Evolutionary conservation across 1,140 invertebrate species (phyloP).

Genomic region (Heliconius hermathena): DNA sequence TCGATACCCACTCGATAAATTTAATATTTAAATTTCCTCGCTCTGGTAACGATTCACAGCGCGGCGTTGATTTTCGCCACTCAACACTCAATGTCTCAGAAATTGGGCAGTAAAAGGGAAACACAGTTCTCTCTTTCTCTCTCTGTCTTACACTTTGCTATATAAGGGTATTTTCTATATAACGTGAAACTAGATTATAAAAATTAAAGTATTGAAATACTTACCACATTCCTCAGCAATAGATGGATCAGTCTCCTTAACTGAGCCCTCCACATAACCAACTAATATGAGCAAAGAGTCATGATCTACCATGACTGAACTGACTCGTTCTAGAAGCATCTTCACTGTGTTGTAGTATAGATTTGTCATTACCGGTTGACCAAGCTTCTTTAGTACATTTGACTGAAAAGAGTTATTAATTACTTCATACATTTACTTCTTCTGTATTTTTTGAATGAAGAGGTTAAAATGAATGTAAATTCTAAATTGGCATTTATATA

Average conservation of each 20-base stretch:
- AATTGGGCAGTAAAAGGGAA: no score
- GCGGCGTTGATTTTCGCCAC: no score
- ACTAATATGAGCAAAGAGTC: slow-evolving; percentile 90
- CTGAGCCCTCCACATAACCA: slow-evolving; percentile 86
- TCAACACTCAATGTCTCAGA: no score
- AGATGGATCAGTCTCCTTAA: slow-evolving; percentile 88
- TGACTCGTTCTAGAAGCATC: slow-evolving; percentile 95
- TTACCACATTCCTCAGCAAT: slow-evolving; percentile 92
- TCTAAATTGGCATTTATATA: no score
- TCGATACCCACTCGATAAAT: no score
- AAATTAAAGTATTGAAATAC: slow-evolving; percentile 27
- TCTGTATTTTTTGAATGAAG: background rate
- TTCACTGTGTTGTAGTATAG: slow-evolving; percentile 97
- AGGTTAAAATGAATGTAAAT: no score
- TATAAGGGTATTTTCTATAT: no score
- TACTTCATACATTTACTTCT: no score
- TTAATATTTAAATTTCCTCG: no score
- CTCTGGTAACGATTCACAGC: no score
- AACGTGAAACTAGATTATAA: background rate
- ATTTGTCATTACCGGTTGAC: slow-evolving; percentile 96
- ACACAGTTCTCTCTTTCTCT: no score
- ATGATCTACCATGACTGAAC: slow-evolving; percentile 97
- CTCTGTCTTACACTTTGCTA: no score
- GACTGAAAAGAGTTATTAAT: slow-evolving; percentile 69
- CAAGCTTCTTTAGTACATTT: slow-evolving; percentile 95